phyloP scores from a whole-genome alignment of 2,888 invertebrate species.

The Amiota mariae region DNA sequence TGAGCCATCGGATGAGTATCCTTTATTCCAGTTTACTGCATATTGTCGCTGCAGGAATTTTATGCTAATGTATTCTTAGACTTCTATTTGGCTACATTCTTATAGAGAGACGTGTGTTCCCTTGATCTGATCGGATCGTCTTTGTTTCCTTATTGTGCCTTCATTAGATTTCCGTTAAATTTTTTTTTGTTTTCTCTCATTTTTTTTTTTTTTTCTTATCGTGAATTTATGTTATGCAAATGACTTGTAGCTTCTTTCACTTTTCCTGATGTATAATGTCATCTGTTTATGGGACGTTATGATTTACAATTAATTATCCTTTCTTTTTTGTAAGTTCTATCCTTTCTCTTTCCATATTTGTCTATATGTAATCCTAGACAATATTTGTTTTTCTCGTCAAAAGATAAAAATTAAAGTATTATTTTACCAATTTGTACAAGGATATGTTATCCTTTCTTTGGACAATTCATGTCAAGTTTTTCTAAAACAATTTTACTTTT shows the following conservation, averaged over 20 bases:
- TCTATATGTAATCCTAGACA: conserved; percentile 56
- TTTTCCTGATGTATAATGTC: conserved; percentile 41
- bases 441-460: conserved; percentile 34
- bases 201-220: neutral
- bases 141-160: neutral
- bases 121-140: neutral
- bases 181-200: conserved; percentile 36
- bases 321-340: conserved; percentile 27
- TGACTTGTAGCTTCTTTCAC: conserved; percentile 34
- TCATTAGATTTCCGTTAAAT: conserved; percentile 66
- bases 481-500: too few species aligned
- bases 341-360: conserved; percentile 19
- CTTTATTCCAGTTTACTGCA: neutral
- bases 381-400: conserved; percentile 61
- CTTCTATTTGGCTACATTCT: conserved; percentile 23
- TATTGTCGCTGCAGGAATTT: conserved; percentile 14
- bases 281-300: conserved; percentile 59
- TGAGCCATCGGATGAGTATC: neutral
- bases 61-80: conserved; percentile 47
- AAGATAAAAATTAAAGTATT: conserved; percentile 65
- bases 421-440: conserved; percentile 58
- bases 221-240: conserved; percentile 54
- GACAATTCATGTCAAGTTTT: too few species aligned
- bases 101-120: neutral
- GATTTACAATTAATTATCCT: conserved; percentile 44